phyloP scores from a whole-genome alignment of 2,888 invertebrate species.

The Panzeria rudis region DNA sequence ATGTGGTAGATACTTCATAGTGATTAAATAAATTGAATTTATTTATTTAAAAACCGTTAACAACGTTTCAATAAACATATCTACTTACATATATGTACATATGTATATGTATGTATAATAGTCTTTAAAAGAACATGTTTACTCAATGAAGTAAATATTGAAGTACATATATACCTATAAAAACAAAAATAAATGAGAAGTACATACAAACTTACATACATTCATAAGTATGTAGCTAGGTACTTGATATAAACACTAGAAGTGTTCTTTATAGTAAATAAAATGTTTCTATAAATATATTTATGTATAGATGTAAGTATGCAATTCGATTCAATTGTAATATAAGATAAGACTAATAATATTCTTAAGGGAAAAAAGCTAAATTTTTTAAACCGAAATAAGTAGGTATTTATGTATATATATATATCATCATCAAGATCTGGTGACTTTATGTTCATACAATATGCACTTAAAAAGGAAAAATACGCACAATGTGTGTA shows the following conservation, averaged over 20 bases:
- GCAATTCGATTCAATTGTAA: too few relatives aligned
- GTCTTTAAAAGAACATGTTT: slow-evolving; percentile 8
- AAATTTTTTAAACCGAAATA: too few relatives aligned
- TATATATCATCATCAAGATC: too few relatives aligned
- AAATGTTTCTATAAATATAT: background rate
- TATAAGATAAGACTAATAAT: too few relatives aligned
- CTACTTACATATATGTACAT: background rate
- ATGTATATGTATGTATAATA: too few relatives aligned
- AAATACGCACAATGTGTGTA: too few relatives aligned
- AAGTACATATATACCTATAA: background rate
- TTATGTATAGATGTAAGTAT: background rate
- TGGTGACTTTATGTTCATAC: too few relatives aligned
- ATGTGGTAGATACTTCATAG: slow-evolving; percentile 41
- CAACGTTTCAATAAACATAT: background rate
- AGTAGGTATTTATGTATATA: too few relatives aligned
- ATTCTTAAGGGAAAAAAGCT: too few relatives aligned
- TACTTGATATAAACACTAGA: background rate
- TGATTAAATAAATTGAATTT: slow-evolving; percentile 59
- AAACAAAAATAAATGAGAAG: slow-evolving; percentile 1
- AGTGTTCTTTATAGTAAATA: background rate
- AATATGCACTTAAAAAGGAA: too few relatives aligned
- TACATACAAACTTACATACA: background rate
- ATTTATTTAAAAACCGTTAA: slow-evolving; percentile 62
- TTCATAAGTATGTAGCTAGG: background rate
- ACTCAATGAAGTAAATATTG: slow-evolving; percentile 19